These are phyloP conservation scores for Hozukius guyotensis DNA, from an alignment of 2,797 vertebrate genomes.

Conservation along the genomic window DNA sequence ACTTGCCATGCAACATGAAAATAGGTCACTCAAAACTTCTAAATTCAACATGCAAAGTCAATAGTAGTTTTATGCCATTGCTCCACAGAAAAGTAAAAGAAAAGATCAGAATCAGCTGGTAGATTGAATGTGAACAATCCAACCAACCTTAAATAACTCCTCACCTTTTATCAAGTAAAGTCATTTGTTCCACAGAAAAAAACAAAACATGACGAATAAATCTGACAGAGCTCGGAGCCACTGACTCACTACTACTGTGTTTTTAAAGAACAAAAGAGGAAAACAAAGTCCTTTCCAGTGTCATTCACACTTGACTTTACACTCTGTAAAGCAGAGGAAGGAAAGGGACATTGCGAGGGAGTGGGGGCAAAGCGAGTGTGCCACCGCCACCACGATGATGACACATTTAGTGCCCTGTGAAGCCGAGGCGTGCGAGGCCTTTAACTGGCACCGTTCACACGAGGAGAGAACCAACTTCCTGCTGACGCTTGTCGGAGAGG, in stretches of 20 bases:
- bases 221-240: slow-evolving; percentile 38
- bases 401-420: slow-evolving; percentile 69
- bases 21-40: neutral
- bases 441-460: slow-evolving; percentile 61
- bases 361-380: slow-evolving; percentile 31
- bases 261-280: slow-evolving; percentile 25
- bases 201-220: slow-evolving; percentile 22
- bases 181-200: slow-evolving; percentile 44
- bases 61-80: neutral
- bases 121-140: neutral
- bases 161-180: slow-evolving; percentile 25
- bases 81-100: neutral
- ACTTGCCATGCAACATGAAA: neutral
- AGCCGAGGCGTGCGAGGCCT: slow-evolving; percentile 49
- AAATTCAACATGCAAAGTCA: neutral
- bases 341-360: slow-evolving; percentile 20
- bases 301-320: slow-evolving; percentile 54
- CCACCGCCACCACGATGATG: slow-evolving; percentile 48
- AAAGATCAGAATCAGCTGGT: neutral
- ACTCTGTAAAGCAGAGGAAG: slow-evolving; percentile 44
- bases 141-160: neutral
- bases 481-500: slow-evolving; percentile 24
- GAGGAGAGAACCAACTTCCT: slow-evolving; percentile 55
- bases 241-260: slow-evolving; percentile 67
- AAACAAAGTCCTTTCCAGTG: slow-evolving; percentile 39